Evolutionary conservation across 2,888 invertebrate genomes (phyloP).

Genomic region (Leucophenga montana): DNA sequence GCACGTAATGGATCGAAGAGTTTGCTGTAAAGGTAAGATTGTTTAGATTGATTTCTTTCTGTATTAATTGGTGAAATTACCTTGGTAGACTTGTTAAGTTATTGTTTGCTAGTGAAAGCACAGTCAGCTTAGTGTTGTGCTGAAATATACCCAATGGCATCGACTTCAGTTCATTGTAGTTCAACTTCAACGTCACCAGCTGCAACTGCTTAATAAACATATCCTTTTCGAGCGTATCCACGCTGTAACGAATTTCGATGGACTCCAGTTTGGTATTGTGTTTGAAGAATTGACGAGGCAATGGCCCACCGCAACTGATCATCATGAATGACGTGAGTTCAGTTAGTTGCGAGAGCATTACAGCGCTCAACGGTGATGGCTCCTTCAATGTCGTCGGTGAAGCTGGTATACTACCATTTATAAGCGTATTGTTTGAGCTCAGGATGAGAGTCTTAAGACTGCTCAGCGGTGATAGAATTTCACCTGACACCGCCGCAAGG

Average conservation of each 20-base stretch:
- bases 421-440: conserved; percentile 52
- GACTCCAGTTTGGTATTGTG: conserved; percentile 51
- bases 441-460: conserved; percentile 46
- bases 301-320: conserved; percentile 55
- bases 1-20: conserved; percentile 52
- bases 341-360: conserved; percentile 55
- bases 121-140: conserved; percentile 47
- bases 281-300: conserved; percentile 56
- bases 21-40: conserved; percentile 39
- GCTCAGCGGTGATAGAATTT: conserved; percentile 53
- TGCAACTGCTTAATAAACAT: conserved; percentile 51
- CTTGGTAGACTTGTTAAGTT: conserved; percentile 56
- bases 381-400: too few species aligned
- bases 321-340: conserved; percentile 49
- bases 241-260: conserved; percentile 54
- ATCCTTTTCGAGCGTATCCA: conserved; percentile 54
- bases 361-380: conserved; percentile 41
- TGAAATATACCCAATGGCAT: conserved; percentile 52
- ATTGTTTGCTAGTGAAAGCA: conserved; percentile 55
- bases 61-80: conserved; percentile 13
- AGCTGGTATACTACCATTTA: conserved; percentile 49
- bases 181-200: conserved; percentile 46
- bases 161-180: conserved; percentile 54
- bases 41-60: not conserved
- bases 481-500: conserved; percentile 50